A percentile compares a stretch with the other conserved stretches of the same genome.
Conservation (phyloP, 2,888 invertebrate species). For the Petrolisthes cinctipes region DNA sequence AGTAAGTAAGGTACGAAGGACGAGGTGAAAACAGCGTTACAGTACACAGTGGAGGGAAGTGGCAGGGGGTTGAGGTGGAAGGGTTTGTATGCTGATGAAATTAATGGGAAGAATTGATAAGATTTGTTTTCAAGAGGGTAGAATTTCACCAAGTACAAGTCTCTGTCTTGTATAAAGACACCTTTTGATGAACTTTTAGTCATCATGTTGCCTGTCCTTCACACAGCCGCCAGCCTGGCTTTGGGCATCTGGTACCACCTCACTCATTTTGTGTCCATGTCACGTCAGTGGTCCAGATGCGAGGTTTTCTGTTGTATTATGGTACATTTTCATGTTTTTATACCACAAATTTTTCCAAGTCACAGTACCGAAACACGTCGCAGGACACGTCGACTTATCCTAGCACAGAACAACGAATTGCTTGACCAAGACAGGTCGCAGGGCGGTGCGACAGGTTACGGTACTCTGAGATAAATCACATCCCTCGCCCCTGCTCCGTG, state of each 20-base stretch:
- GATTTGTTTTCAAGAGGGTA: neutral
- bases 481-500: conserved; percentile 21
- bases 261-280: conserved; percentile 10
- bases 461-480: conserved; percentile 19
- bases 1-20: no score
- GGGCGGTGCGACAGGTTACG: conserved; percentile 14
- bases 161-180: conserved; percentile 42
- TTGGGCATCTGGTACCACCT: neutral
- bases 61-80: neutral
- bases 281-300: neutral
- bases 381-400: neutral
- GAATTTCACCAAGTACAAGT: conserved; percentile 28
- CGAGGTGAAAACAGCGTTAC: no score
- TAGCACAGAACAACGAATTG: no score
- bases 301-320: no score
- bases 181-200: conserved; percentile 9
- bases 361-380: neutral
- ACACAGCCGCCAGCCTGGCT: conserved; percentile 42
- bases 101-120: neutral
- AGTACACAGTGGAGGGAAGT: no score
- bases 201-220: conserved; percentile 24
- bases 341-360: neutral
- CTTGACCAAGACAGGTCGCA: no score
- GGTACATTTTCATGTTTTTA: no score
- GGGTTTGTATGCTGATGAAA: neutral